Evolutionary conservation across 2,797 vertebrate species (phyloP).

Genomic region (Darevskia mixta): DNA sequence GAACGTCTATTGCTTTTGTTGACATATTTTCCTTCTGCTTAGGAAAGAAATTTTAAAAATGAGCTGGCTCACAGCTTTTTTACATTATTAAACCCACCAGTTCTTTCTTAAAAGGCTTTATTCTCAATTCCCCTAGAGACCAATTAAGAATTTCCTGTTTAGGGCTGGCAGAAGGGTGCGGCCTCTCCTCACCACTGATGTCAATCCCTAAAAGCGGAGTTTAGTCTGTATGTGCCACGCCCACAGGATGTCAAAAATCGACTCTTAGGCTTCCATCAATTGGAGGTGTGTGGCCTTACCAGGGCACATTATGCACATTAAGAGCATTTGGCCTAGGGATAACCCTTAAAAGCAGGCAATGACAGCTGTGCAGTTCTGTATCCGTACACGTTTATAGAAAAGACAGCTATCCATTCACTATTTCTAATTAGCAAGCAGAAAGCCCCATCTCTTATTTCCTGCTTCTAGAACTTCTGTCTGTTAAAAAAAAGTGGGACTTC

Average conservation of each 20-base stretch:
- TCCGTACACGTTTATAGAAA: background rate
- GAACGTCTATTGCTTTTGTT: conserved; percentile 32
- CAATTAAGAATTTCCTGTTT: conserved; percentile 78
- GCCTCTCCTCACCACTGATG: conserved; percentile 58
- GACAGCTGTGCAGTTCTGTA: background rate
- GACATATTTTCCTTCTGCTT: conserved; percentile 28
- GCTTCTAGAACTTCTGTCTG: background rate
- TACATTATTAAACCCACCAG: conserved; percentile 30
- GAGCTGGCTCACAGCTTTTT: conserved; percentile 24
- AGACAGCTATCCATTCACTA: background rate
- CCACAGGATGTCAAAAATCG: conserved; percentile 67
- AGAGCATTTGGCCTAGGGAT: background rate
- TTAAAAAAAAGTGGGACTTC: background rate
- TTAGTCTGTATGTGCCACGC: conserved; percentile 62
- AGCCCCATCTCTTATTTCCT: background rate
- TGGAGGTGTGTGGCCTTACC: background rate
- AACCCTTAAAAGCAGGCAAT: background rate
- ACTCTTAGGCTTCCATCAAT: conserved; percentile 57
- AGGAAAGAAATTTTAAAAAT: conserved; percentile 33
- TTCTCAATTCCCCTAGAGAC: conserved; percentile 65
- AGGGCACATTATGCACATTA: too few relatives aligned
- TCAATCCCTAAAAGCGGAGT: conserved; percentile 71
- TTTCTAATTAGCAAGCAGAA: background rate
- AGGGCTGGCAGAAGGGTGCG: conserved; percentile 61
- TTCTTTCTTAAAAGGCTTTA: conserved; percentile 53